phyloP scores from a whole-genome alignment of 1,140 invertebrate genomes.

The Tenebrio molitor region DNA sequence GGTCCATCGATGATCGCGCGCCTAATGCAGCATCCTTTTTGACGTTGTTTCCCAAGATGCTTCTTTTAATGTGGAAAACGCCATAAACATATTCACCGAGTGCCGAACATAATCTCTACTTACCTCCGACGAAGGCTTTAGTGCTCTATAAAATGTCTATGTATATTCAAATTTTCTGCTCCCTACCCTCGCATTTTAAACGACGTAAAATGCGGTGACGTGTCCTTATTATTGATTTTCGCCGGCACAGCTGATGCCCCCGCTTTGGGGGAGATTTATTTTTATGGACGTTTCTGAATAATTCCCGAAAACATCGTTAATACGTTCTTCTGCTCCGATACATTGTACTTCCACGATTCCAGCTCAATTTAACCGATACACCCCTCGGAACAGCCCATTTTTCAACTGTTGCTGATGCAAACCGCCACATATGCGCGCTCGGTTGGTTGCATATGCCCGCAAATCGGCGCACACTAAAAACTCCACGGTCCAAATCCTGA shows the following conservation, averaged over 20 bases:
- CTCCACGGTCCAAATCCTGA: too few species aligned
- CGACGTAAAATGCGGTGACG: conserved; percentile 39
- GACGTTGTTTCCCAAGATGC: conserved; percentile 17
- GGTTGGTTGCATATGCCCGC: too few species aligned
- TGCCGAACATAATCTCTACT: conserved; percentile 38
- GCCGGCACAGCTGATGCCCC: conserved; percentile 32
- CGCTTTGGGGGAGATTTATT: conserved; percentile 42
- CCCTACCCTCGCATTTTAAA: conserved; percentile 23
- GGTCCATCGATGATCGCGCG: too few species aligned
- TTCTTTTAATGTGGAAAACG: conserved; percentile 27
- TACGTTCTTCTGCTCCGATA: not conserved
- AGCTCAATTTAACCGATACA: too few species aligned
- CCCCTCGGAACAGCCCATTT: too few species aligned
- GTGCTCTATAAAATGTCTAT: conserved; percentile 41
- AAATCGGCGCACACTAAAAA: too few species aligned
- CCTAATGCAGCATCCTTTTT: conserved; percentile 7
- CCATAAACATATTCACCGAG: conserved; percentile 39
- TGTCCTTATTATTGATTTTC: conserved; percentile 49
- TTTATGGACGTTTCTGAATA: conserved; percentile 34
- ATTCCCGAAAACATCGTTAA: conserved; percentile 26
- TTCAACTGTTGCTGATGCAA: too few species aligned
- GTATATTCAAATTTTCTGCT: conserved; percentile 47
- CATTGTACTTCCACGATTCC: too few species aligned
- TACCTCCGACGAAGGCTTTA: conserved; percentile 45
- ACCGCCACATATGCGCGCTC: too few species aligned